A percentile compares a stretch with the other conserved stretches of the same genome.
phyloP scores from a whole-genome alignment of 2,888 invertebrate species.

The Melieria omissa region DNA sequence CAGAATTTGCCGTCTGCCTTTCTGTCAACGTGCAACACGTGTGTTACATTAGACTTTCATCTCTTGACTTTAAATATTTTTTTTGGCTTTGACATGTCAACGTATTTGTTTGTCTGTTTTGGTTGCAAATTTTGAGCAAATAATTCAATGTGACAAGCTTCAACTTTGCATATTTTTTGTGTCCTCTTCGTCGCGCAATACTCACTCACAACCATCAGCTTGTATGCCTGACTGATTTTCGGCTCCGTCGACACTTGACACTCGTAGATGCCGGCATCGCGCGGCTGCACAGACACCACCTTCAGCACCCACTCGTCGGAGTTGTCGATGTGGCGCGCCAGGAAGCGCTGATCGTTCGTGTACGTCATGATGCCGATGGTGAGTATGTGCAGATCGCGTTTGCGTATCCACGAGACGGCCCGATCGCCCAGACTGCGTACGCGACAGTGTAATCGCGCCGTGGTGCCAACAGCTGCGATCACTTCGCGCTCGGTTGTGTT shows the following conservation, averaged over 20 bases:
- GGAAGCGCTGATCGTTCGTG: constrained; percentile 79
- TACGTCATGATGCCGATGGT: constrained; percentile 79
- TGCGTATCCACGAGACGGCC: constrained; percentile 84
- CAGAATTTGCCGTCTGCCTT: too few relatives aligned
- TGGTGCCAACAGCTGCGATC: constrained; percentile 86
- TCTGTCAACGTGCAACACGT: too few relatives aligned
- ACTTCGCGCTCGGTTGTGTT: constrained; percentile 84
- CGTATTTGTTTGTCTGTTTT: too few relatives aligned
- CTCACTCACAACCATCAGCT: constrained; percentile 73
- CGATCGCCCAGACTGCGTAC: constrained; percentile 86
- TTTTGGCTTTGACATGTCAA: too few relatives aligned
- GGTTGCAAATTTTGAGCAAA: too few relatives aligned
- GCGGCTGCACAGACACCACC: constrained; percentile 75
- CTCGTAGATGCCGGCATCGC: constrained; percentile 78
- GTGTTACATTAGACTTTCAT: too few relatives aligned
- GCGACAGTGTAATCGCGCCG: constrained; percentile 84
- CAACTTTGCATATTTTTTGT: not conserved
- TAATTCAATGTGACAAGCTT: too few relatives aligned
- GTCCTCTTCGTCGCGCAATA: constrained; percentile 44
- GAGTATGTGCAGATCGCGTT: constrained; percentile 82
- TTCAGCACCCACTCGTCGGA: constrained; percentile 80
- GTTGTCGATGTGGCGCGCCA: constrained; percentile 77
- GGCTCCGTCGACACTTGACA: constrained; percentile 84
- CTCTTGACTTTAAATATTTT: too few relatives aligned
- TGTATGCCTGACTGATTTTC: constrained; percentile 78